Conservation (phyloP, 2,797 vertebrate genomes). For the Oceanodroma leucorhoa region DNA sequence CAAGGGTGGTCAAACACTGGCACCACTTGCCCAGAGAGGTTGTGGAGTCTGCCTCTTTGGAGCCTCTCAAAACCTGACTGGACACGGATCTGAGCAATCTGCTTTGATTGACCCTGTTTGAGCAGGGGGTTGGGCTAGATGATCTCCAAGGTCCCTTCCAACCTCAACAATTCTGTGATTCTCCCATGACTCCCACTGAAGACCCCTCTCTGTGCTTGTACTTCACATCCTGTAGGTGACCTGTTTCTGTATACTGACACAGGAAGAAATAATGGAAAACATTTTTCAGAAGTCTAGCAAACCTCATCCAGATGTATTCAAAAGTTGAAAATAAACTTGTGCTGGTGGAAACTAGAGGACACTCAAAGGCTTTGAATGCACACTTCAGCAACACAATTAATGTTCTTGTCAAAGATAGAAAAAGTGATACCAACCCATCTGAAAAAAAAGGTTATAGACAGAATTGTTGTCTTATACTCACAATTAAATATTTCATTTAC, state of each 20-base stretch:
- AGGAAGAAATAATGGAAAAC: neutral
- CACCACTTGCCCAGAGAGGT: neutral
- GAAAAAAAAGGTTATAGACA: neutral
- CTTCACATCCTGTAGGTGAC: neutral
- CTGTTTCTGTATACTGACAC: neutral
- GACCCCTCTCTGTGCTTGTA: neutral
- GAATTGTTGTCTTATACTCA: neutral
- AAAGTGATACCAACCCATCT: neutral
- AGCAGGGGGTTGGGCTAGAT: neutral
- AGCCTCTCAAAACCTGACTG: neutral
- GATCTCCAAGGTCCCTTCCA: neutral
- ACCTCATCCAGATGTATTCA: neutral
- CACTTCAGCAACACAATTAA: neutral
- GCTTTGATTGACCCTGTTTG: neutral
- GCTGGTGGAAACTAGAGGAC: neutral
- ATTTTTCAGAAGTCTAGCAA: neutral
- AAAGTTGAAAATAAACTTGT: neutral
- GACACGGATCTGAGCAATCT: neutral
- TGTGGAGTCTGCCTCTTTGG: neutral
- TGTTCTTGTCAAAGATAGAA: neutral
- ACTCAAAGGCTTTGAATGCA: neutral
- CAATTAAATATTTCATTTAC: conserved; percentile 17
- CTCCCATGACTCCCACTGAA: neutral
- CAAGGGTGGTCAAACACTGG: neutral
- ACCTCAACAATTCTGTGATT: neutral